Base-by-base conservation (phyloP, 2,888 invertebrate genomes). In the Tetragnatha montana region DNA sequence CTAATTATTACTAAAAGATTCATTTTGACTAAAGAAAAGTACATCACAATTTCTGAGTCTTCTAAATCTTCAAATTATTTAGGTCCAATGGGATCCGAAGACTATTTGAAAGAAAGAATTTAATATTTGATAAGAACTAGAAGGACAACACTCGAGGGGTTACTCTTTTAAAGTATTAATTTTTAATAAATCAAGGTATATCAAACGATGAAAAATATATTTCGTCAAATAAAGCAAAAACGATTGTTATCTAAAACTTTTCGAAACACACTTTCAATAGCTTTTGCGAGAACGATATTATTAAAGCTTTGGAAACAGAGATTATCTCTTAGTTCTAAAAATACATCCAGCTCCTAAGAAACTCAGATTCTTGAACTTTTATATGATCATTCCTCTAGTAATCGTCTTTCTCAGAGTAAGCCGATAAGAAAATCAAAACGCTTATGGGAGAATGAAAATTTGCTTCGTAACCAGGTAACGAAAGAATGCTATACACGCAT, bases 381-480 rank as follows among this genome's bases (percentile, higher is more conserved):
- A 70, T 81, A 71, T 71, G 50, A 70, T 19, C n/a, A 81, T 71
- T 81, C 50, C 49, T 70, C 21, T 19, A 10, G 47, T 22, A 82
- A 74, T 74, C 22, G 51, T 22, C 35, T 50, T 49, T 51, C 60
- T 60, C 22, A 60, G 35, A 74, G 74, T 82, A n/a, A 51, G 70
- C 19, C 12, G 82, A 82, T 82, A 82, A 60, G 82, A 51, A 49
- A 49, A 0, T 35, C 47, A 22, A 47, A 35, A 60, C 35, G 73
- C 82, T 51, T 22, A 22, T 14, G 82, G 60, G 10, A 22, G 17
- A 19, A 22, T 8, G 81, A 51, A 60, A 74, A 22, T 82, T 50
- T 51, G 22, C 60, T 17, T 51, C 74, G 74, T 82, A 82, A 74
- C 82, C 74, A 74, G 82, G 74, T 82, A 74, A 73, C 51, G 82